Evolutionary conservation across 2,888 invertebrate species (phyloP), one percentile per base, ranked within the genome.

Genomic region (Cylloceria caligata): DNA sequence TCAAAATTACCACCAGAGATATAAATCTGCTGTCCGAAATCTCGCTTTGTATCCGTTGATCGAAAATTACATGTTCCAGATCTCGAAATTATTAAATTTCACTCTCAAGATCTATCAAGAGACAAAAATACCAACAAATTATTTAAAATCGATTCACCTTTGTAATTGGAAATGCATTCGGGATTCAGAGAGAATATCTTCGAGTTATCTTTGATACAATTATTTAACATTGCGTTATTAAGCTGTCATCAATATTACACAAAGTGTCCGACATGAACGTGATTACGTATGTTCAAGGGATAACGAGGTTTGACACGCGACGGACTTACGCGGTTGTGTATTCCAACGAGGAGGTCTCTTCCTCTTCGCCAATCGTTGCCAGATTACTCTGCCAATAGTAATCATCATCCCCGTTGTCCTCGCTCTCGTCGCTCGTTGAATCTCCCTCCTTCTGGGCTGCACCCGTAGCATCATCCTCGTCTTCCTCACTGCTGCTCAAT

Each of bases 301-400:
- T 13, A 19, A 39, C 45, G 45, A 45, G 45, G 9, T 60, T 55
- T 9, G 45, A 16, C 19, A 69, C 16, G 42, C 36, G 2, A 39
- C 6, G n/a, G 67, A 90, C 92, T 87, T 84, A 92, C 92, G 87
- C 87, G 52, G 81, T 87, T 13, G 86, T 84, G 75, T 91, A 91
- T 84, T 92, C 92, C 85, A 91, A 86, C 21, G 91, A 92, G 64
- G 90, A 89, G 5, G 85, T 91, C 81, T 96, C 96, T 87, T 96
- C 96, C 84, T 95, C 94, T 91, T 96, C 96, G 19, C 96, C 96
- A 85, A 96, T 96, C 27, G 96, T 96, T 65, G 95, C 95, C 65
- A 96, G 93, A 83, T 91, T 91, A 68, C 90, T 91, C 65, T 91
- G 91, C 92, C 92, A 92, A 64, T 91, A 92, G 77, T 91, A 92